Conservation (phyloP, 2,888 invertebrate species). For the Trilocha varians region DNA sequence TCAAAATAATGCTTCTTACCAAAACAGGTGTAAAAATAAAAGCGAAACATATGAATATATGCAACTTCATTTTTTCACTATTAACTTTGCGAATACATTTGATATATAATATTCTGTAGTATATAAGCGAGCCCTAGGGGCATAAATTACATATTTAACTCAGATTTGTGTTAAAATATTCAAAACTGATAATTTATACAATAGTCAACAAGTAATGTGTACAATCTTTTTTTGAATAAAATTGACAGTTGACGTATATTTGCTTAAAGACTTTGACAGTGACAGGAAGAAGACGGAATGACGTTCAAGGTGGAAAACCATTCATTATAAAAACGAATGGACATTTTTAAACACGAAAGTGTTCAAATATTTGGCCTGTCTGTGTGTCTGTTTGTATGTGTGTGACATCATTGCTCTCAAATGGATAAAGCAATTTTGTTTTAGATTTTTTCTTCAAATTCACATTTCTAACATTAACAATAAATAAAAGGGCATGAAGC, state of each 20-base stretch:
- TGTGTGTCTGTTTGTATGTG: no score
- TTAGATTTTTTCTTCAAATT: no score
- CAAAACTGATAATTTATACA: neutral
- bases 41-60: neutral
- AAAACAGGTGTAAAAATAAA: neutral
- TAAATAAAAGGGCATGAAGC: no score
- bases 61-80: neutral
- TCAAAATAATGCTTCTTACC: neutral
- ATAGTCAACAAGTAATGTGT: neutral
- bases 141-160: neutral
- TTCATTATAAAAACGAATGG: no score
- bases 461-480: no score
- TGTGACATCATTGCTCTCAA: no score
- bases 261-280: neutral
- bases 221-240: neutral
- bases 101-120: neutral
- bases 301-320: no score
- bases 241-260: neutral
- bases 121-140: neutral
- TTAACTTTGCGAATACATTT: neutral
- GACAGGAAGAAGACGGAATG: no score
- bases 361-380: no score
- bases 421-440: no score
- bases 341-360: no score
- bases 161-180: neutral